Evolutionary conservation across 2,888 invertebrate species (phyloP), one percentile per base, ranked within the genome.

Genomic region (Lepidocyrtinus sp.): DNA sequence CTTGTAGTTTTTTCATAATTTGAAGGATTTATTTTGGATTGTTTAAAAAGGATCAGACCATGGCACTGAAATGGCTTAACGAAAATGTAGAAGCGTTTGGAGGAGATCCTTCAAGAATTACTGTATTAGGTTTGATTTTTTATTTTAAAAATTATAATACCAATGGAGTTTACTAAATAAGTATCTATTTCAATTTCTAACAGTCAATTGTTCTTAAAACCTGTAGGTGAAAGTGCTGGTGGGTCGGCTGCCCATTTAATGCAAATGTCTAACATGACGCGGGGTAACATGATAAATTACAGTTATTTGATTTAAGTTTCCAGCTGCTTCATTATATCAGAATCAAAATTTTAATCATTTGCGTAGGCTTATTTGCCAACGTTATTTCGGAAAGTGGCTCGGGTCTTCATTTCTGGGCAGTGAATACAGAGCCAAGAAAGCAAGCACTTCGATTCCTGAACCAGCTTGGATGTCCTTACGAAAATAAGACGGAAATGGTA

Each of bases 31-130:
- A 7, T 63, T 22, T 63, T n/a, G n/a, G n/a, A n/a, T 7, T 63
- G 12, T 63, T 21, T 22, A 5, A 50, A 17, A 63, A 72, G 24
- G 84, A 83, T 65, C 81, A 81, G 36, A 63, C 50, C 1, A 36
- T 81, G 74, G 83, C 82, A 2, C 50, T 85, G 1, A 75, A 46
- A 64, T 84, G 83, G 83, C 24, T 83, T 19, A 67, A 81, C 46
- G 72, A 75, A 12, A 80, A 80, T 73, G 74, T 82, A 2, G 46
- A 9, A 26, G 25, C n/a, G 1, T 82, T 82, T 62, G 80, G 83
- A 1, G 85, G 85, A 7, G 83, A 85, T 61, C 79, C 83, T 0
- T 55, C 70, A 9, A 63, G 64, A 27, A 81, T 85, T 0, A 83
- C 83, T 0, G 46, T 85, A 36, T 71, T 84, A 26, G 84, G 84